phyloP scores from a whole-genome alignment of 2,888 invertebrate genomes.

The Yponomeuta malinellus region DNA sequence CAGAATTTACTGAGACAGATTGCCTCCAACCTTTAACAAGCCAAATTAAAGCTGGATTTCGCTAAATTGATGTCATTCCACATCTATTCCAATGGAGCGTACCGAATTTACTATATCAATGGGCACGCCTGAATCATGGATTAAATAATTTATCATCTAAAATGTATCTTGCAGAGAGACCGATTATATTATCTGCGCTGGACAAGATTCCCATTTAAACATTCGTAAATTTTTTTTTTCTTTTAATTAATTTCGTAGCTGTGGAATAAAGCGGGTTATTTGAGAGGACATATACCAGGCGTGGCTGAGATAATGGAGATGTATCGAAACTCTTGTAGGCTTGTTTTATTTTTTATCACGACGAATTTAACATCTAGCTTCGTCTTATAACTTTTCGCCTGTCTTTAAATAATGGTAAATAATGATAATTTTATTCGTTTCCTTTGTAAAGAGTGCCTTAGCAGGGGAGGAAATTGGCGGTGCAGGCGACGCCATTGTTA shows the following conservation, averaged over 20 bases:
- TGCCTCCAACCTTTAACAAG: slow-evolving; percentile 36
- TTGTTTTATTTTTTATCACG: not conserved
- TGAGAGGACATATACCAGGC: slow-evolving; percentile 58
- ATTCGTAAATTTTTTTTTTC: not conserved
- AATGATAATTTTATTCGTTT: slow-evolving; percentile 66
- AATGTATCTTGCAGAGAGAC: slow-evolving; percentile 44
- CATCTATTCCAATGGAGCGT: slow-evolving; percentile 29
- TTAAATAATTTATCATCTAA: slow-evolving; percentile 46
- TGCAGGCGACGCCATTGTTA: slow-evolving; percentile 65
- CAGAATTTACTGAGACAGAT: slow-evolving; percentile 38
- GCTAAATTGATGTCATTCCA: slow-evolving; percentile 45
- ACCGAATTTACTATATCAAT: slow-evolving; percentile 51
- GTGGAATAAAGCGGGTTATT: slow-evolving; percentile 49
- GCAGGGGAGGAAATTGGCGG: slow-evolving; percentile 69
- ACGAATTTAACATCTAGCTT: slow-evolving; percentile 3
- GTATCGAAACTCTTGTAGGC: slow-evolving; percentile 41
- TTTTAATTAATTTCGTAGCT: slow-evolving; percentile 62
- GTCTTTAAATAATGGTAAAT: slow-evolving; percentile 42
- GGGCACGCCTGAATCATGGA: slow-evolving; percentile 35
- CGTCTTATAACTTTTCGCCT: slow-evolving; percentile 11
- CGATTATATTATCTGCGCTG: slow-evolving; percentile 34
- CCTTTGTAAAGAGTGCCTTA: slow-evolving; percentile 58
- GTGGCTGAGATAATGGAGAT: slow-evolving; percentile 41
- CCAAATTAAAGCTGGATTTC: slow-evolving; percentile 37
- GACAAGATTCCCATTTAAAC: slow-evolving; percentile 50